Evolutionary conservation across 2,888 invertebrate genomes (phyloP).

Genomic region (Steromphala cineraria): DNA sequence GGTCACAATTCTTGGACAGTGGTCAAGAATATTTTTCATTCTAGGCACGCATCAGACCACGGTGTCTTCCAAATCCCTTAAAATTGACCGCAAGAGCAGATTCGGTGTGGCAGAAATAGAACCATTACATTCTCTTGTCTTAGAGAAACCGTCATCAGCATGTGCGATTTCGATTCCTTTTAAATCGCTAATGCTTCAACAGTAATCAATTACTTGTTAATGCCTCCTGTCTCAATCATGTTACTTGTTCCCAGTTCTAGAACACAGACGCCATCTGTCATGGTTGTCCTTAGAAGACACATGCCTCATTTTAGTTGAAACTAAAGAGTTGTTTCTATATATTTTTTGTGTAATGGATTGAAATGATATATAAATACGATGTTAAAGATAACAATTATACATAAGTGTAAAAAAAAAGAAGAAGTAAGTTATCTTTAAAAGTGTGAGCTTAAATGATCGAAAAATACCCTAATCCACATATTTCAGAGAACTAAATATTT

Average conservation of each 20-base stretch:
- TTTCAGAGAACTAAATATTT: too few species aligned
- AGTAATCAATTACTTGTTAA: not conserved
- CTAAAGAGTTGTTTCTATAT: too few species aligned
- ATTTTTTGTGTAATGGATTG: too few species aligned
- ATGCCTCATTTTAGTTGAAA: too few species aligned
- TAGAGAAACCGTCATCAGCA: not conserved
- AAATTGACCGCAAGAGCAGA: not conserved
- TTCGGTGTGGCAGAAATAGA: not conserved
- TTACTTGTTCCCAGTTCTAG: not conserved
- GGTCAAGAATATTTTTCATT: not conserved
- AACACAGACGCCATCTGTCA: not conserved
- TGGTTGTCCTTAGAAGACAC: not conserved
- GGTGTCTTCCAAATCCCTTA: not conserved
- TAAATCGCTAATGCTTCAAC: not conserved
- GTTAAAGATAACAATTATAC: too few species aligned
- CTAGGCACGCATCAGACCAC: not conserved
- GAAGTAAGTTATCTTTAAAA: too few species aligned
- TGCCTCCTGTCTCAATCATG: not conserved
- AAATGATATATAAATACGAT: too few species aligned
- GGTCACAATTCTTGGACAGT: too few species aligned
- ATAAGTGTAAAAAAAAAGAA: too few species aligned
- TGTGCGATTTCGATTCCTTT: not conserved
- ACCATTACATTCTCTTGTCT: not conserved
- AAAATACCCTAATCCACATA: too few species aligned
- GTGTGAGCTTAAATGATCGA: too few species aligned